These are phyloP conservation scores for Papilio machaon DNA, from an alignment of 1,140 invertebrate genomes.

Conservation along the genomic window DNA sequence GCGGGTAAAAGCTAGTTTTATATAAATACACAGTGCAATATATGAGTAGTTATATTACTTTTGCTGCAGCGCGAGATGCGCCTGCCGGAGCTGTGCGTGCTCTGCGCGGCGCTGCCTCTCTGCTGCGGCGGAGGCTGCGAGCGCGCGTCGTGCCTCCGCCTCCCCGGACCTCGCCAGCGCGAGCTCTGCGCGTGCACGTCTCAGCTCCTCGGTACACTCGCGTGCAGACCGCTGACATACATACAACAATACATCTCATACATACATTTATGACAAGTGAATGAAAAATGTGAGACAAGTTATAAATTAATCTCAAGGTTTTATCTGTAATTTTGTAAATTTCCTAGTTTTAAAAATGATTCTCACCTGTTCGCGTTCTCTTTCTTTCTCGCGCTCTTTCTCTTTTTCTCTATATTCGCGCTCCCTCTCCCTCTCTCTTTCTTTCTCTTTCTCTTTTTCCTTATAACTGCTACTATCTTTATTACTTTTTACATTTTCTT, in stretches of 20 bases:
- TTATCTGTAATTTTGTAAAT: too few relatives aligned
- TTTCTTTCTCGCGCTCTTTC: slow-evolving; percentile 74
- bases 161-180: slow-evolving; percentile 55
- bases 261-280: neutral
- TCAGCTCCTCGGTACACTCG: slow-evolving; percentile 61
- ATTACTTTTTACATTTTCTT: slow-evolving; percentile 70
- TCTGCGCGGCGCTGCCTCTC: slow-evolving; percentile 90
- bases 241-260: neutral
- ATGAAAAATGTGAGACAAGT: too few relatives aligned
- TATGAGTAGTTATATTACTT: slow-evolving; percentile 84
- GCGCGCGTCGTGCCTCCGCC: slow-evolving; percentile 60
- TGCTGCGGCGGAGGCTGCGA: slow-evolving; percentile 80
- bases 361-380: slow-evolving; percentile 80
- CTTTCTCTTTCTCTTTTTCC: slow-evolving; percentile 66
- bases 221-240: slow-evolving; percentile 49
- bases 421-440: slow-evolving; percentile 57
- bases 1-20: too few relatives aligned
- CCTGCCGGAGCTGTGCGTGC: slow-evolving; percentile 89
- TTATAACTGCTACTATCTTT: slow-evolving; percentile 68
- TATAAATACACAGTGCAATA: too few relatives aligned
- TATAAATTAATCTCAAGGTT: too few relatives aligned
- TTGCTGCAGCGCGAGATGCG: slow-evolving; percentile 91
- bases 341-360: neutral
- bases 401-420: slow-evolving; percentile 55
- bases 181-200: slow-evolving; percentile 57